These are phyloP conservation scores for Exephanes ischioxanthus DNA, from an alignment of 2,888 invertebrate species.

Conservation along the genomic window DNA sequence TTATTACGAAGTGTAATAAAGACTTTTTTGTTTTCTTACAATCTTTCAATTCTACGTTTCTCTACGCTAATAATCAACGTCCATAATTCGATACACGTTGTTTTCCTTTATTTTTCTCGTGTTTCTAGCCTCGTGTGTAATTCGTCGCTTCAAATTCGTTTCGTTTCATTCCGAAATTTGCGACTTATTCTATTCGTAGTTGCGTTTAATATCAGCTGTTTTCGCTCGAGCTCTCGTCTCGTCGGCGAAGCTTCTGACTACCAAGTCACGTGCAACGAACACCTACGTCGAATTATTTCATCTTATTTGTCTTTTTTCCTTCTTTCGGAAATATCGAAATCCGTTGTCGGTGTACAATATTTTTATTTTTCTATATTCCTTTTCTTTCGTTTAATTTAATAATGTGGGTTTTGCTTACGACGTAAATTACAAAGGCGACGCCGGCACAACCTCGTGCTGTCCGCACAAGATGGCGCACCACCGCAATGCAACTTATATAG, in stretches of 20 bases:
- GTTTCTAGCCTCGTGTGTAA: conserved; percentile 18
- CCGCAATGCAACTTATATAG: conserved; percentile 52
- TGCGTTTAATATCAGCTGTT: background rate
- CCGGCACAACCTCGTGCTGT: conserved; percentile 49
- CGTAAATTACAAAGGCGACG: conserved; percentile 62
- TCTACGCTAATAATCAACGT: conserved; percentile 79
- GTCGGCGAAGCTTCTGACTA: too few species aligned
- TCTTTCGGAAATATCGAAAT: conserved; percentile 51
- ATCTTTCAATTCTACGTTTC: conserved; percentile 64
- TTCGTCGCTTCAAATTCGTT: background rate
- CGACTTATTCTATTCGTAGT: conserved; percentile 6
- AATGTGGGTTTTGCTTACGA: conserved; percentile 51
- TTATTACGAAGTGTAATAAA: conserved; percentile 73
- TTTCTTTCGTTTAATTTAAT: conserved; percentile 28
- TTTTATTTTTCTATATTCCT: background rate
- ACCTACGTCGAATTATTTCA: conserved; percentile 14
- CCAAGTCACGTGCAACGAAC: background rate
- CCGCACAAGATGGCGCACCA: conserved; percentile 23
- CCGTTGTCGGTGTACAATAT: conserved; percentile 25
- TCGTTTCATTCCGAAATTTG: background rate
- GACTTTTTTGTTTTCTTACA: conserved; percentile 65
- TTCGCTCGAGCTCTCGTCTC: background rate
- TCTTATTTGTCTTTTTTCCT: conserved; percentile 1
- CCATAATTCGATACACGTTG: conserved; percentile 71
- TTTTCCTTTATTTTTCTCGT: conserved; percentile 54